Evolutionary conservation across 2,888 invertebrate genomes (phyloP), one percentile per base, ranked within the genome.

Genomic region (Malthinus seriepunctatus): DNA sequence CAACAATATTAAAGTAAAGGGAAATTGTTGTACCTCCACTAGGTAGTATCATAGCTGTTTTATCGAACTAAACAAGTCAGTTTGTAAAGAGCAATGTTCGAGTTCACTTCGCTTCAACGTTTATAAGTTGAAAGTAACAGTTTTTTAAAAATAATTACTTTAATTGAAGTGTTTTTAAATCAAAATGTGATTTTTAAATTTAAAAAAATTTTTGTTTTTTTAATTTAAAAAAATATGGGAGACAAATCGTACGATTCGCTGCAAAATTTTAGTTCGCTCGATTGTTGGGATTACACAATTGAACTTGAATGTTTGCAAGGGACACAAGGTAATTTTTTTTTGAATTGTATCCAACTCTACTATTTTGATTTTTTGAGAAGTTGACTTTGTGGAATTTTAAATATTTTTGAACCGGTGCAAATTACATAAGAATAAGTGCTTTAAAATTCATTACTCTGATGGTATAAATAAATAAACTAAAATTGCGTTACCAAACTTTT

Each of bases 211-310:
- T n/a, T 23, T 8, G 11, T 42, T 42, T 14, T 39, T 1, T 14
- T 15, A 15, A 8, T 42, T 42, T 9, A 42, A 32, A 67, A 57
- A 59, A n/a, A n/a, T n/a, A 77, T 77, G 77, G 69, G 73, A 67
- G 73, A 72, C 7, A 60, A 63, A 31, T 70, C 69, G 45, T 49
- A 74, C 69, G 75, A 76, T 70, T 72, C 80, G 72, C 66, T 76
- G 69, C 70, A 79, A 73, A 68, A 77, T 56, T 71, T 79, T 44
- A 76, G 84, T 61, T 89, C 90, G 50, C 78, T 91, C 77, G 91
- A 91, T 76, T 86, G 87, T 71, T 92, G 91, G 91, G 91, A 91
- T 83, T 92, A 91, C 76, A 88, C 90, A 46, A 89, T 91, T 69
- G 91, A 91, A 76, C 80, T 91, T 79, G 91, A 91, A 76, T 91